Percentiles rank a stretch among this genome's conserved stretches.
Evolutionary conservation across 2,797 vertebrate species (phyloP).

Genomic region (Varecia variegata): DNA sequence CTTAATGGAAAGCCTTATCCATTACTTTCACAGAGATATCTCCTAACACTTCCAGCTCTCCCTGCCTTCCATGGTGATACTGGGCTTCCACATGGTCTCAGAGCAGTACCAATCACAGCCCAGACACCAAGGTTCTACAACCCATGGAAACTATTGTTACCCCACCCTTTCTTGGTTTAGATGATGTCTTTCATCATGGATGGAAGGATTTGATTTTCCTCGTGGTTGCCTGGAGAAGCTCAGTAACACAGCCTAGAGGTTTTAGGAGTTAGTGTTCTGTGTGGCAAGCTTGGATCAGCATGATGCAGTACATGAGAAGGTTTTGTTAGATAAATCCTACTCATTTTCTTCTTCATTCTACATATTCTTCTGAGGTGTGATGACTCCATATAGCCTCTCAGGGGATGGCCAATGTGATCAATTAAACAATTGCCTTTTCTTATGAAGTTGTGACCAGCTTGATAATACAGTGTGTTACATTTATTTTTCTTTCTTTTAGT

Average conservation of each 20-base stretch:
- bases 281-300: neutral
- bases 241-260: neutral
- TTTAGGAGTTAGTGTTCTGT: neutral
- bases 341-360: neutral
- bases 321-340: neutral
- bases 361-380: neutral
- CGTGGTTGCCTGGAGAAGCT: neutral
- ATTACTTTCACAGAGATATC: neutral
- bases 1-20: neutral
- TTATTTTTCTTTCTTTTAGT: neutral
- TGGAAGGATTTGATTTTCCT: neutral
- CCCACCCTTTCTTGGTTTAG: neutral
- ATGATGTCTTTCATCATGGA: neutral
- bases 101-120: neutral
- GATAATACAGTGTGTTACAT: neutral
- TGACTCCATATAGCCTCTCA: neutral
- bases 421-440: neutral
- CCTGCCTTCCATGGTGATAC: neutral
- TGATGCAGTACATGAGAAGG: neutral
- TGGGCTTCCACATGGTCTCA: neutral
- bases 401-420: neutral
- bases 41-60: neutral
- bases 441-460: neutral
- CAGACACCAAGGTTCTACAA: neutral
- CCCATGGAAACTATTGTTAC: neutral